Evolutionary conservation across 1,140 invertebrate genomes (phyloP), one percentile per base, ranked within the genome.

Genomic region (Drosophila erecta): DNA sequence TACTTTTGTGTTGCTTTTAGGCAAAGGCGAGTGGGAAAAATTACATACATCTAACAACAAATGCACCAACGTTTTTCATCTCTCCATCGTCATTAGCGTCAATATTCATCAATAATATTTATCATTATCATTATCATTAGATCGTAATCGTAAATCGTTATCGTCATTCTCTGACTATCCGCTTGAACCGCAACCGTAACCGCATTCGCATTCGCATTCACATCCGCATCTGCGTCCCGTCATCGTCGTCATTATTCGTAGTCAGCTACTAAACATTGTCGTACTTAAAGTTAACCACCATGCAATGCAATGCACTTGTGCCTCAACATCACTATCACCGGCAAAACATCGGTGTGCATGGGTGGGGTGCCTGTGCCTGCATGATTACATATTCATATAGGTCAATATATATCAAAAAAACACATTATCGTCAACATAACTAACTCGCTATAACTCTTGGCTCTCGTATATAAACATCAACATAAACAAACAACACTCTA

Each of bases 11-110:
- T 84, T 84, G 81, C 81, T 76, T 86, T 56, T 83, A 83, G 83
- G 84, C 83, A 86, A 87, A 86, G 83, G 83, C 83, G 83, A 81
- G 76, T 87, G 81, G 83, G 83, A 76, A 78, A 86, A 87, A 89
- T 89, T 87, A 83, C 79, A 87, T 86, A 86, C 71, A 86, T 86
- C 79, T 86, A 86, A 86, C 83, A 86, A 86, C 83, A 86, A 86
- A 86, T 86, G 83, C 83, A 86, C 83, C 83, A 86, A 87, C 81
- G 72, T 76, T 66, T 37, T 58, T 77, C 64, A 58, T 76, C 69
- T 80, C 70, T 54, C 64, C 51, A 30, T 76, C 46, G 15, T 60
- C 38, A 50, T 66, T 22, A 64, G 51, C 35, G 57, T 70, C 47
- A 69, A 51, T 61, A 50, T 59, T 20, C 37, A 71, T 71, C 51